phyloP scores from a whole-genome alignment of 2,888 invertebrate species.

The Hipparchia sbordonii region DNA sequence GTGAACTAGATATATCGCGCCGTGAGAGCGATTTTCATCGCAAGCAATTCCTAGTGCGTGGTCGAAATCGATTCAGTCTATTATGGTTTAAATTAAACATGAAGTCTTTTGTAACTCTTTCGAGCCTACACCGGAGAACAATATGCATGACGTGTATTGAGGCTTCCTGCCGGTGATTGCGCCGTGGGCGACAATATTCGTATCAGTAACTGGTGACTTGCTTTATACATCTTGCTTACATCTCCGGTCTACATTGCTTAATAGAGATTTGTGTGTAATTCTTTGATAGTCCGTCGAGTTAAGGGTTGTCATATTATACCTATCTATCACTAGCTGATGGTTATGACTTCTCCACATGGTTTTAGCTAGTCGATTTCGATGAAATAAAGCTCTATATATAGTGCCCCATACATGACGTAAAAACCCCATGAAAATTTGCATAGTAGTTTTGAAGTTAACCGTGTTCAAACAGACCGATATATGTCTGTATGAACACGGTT shows the following conservation, averaged over 20 bases:
- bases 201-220: slow-evolving; percentile 39
- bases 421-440: no score
- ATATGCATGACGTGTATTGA: slow-evolving; percentile 51
- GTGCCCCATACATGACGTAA: no score
- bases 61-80: slow-evolving; percentile 35
- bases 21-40: slow-evolving; percentile 44
- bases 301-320: background rate
- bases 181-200: slow-evolving; percentile 63
- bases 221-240: slow-evolving; percentile 16
- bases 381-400: no score
- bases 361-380: no score
- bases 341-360: no score
- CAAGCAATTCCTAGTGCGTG: slow-evolving; percentile 25
- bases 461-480: no score
- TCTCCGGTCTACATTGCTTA: slow-evolving; percentile 27
- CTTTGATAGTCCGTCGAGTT: background rate
- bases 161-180: slow-evolving; percentile 61
- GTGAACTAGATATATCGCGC: slow-evolving; percentile 43
- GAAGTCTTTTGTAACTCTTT: slow-evolving; percentile 44
- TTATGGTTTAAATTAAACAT: slow-evolving; percentile 40
- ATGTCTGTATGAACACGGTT: no score
- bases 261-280: slow-evolving; percentile 7
- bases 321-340: background rate
- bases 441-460: no score
- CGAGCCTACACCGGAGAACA: slow-evolving; percentile 45